phyloP scores from a whole-genome alignment of 2,113 vertebrate genomes.

The Aphelocoma coerulescens region DNA sequence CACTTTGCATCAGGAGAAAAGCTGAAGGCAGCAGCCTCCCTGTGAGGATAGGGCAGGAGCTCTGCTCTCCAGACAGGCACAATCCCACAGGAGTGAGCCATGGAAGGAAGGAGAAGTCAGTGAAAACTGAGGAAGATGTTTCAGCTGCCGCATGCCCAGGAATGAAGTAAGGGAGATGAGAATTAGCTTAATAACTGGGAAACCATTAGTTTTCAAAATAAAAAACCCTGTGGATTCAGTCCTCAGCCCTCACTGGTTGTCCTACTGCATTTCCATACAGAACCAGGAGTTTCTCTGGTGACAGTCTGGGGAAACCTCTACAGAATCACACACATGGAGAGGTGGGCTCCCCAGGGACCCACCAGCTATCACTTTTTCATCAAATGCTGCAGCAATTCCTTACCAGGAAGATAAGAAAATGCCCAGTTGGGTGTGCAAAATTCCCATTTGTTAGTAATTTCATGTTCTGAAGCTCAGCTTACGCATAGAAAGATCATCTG shows the following conservation, averaged over 20 bases:
- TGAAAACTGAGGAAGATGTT: not conserved
- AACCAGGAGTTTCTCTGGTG: not conserved
- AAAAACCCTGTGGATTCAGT: not conserved
- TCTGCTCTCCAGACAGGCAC: not conserved
- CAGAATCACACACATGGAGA: fast-evolving
- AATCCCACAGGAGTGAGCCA: not conserved
- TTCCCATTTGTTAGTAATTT: not conserved
- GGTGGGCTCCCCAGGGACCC: not conserved
- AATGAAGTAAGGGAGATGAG: not conserved
- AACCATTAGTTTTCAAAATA: not conserved
- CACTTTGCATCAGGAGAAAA: not conserved
- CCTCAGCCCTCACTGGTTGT: not conserved
- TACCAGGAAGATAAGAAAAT: not conserved
- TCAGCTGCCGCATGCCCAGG: fast-evolving
- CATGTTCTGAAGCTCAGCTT: not conserved
- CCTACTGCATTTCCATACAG: not conserved
- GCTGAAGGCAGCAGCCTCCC: not conserved
- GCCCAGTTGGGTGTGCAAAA: not conserved
- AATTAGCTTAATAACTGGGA: not conserved
- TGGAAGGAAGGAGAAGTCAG: not conserved
- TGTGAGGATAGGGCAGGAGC: not conserved
- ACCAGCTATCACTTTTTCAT: not conserved
- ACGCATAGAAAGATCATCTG: not conserved
- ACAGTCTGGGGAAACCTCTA: not conserved
- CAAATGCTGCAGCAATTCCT: not conserved